Base-by-base conservation (phyloP, 1,140 invertebrate species). In the Lysiphlebus fabarum region DNA sequence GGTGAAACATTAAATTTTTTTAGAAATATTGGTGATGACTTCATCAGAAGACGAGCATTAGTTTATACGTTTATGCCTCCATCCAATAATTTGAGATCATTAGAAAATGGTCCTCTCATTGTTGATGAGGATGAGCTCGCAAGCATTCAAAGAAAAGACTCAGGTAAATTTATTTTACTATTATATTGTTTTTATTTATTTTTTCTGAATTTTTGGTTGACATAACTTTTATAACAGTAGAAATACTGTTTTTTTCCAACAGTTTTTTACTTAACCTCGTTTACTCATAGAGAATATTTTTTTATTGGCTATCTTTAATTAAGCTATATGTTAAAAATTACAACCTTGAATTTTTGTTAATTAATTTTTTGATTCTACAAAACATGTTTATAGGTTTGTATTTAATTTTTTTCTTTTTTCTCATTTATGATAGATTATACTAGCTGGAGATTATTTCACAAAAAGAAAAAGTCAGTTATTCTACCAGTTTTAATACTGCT, bases 381-480 rank as follows among this genome's bases (percentile, higher is more conserved):
- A n/a, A n/a, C n/a, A n/a, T n/a, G n/a, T n/a, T n/a, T n/a, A n/a
- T n/a, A n/a, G n/a, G n/a, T n/a, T n/a, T n/a, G n/a, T n/a, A n/a
- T n/a, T n/a, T n/a, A n/a, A n/a, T n/a, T n/a, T n/a, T n/a, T n/a
- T 61, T 10, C 42, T 58, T 47, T 53, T 43, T 53, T 40, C 41
- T 57, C 57, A 43, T 26, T 26, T 26, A 26, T 4, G 17, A 44
- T 68, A 71, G 67, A 62, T 14, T 1, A 26, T 26, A 2, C 17
- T 26, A 61, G 68, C 48, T 70, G 69, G 50, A 68, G 80, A 50
- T 62, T 75, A 6, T 76, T 79, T 43, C 17, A 26, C 17, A 85
- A 85, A 69, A 84, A 81, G 68, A 87, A 87, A 64, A 74, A 86
- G 9, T 81, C 83, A 0, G 62, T 87, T n/a, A 79, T 87, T 41